Evolutionary conservation across 2,113 vertebrate species (phyloP).

Genomic region (Lepisosteus oculatus): DNA sequence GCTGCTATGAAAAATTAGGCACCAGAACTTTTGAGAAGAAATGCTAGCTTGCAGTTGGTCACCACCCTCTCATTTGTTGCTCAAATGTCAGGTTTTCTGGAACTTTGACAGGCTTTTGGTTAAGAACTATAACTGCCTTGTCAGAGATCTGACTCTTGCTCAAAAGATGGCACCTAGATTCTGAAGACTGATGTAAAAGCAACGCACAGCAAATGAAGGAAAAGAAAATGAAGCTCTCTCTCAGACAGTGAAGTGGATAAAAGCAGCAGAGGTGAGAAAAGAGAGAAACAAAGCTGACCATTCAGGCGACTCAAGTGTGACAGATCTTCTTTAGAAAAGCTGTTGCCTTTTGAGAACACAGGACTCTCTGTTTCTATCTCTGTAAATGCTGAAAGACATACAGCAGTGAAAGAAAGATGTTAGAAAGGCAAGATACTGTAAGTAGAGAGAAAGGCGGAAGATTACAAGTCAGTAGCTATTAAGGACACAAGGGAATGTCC

Average conservation of each 20-base stretch:
- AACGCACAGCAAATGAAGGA: constrained; percentile 32
- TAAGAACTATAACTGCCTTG: no score
- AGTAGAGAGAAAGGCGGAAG: no score
- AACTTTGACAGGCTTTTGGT: no score
- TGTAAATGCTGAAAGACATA: constrained; percentile 72
- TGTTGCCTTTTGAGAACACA: constrained; percentile 69
- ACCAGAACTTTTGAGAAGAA: no score
- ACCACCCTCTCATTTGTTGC: no score
- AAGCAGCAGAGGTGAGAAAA: neutral
- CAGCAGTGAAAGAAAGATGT: neutral
- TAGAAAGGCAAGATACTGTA: neutral
- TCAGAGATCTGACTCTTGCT: no score
- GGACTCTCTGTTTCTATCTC: constrained; percentile 71
- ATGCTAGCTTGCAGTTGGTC: no score
- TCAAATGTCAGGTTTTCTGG: no score
- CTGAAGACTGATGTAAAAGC: neutral
- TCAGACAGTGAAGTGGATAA: neutral
- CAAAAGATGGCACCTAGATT: no score
- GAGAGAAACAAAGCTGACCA: constrained; percentile 65
- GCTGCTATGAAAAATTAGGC: no score
- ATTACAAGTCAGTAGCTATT: no score
- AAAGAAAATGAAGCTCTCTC: neutral
- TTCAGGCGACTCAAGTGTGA: constrained; percentile 79
- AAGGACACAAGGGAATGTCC: no score
- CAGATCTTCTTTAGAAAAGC: constrained; percentile 80